phyloP scores from a whole-genome alignment of 2,888 invertebrate species.

The Orthosia gracilis region DNA sequence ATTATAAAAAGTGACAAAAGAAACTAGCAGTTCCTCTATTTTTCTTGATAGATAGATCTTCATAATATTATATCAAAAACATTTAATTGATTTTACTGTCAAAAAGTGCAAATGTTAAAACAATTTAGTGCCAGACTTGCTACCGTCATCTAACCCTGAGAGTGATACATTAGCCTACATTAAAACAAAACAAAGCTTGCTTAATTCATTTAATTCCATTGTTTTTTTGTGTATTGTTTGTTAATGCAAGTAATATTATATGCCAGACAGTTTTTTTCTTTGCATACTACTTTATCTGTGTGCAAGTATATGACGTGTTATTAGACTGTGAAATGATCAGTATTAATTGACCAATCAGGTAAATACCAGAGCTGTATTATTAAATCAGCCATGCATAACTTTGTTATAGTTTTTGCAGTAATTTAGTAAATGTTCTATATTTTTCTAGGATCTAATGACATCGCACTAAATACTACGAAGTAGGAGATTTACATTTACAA shows the following conservation, averaged over 20 bases:
- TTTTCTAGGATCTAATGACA: slow-evolving; percentile 26
- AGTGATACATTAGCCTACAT: slow-evolving; percentile 54
- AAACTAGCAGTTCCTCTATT: too few relatives aligned
- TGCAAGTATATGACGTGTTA: slow-evolving; percentile 25
- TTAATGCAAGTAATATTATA: slow-evolving; percentile 41
- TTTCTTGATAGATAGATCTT: too few relatives aligned
- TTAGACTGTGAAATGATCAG: slow-evolving; percentile 50
- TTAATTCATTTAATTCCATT: slow-evolving; percentile 51
- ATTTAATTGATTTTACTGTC: background rate
- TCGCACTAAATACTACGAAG: slow-evolving; percentile 5
- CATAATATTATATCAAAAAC: too few relatives aligned
- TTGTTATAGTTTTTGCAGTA: slow-evolving; percentile 35
- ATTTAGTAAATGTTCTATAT: slow-evolving; percentile 32
- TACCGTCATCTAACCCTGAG: slow-evolving; percentile 41
- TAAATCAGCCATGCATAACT: slow-evolving; percentile 46
- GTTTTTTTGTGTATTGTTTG: slow-evolving; percentile 43
- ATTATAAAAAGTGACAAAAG: too few relatives aligned
- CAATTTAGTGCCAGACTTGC: background rate
- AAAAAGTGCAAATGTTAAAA: slow-evolving; percentile 3
- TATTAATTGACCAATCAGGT: slow-evolving; percentile 42
- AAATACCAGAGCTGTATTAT: slow-evolving; percentile 35
- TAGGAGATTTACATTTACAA: slow-evolving; percentile 7
- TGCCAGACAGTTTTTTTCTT: slow-evolving; percentile 25
- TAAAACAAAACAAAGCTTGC: slow-evolving; percentile 55
- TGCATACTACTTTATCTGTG: slow-evolving; percentile 15